These are phyloP conservation scores for Bombus sylvicola DNA, from an alignment of 1,140 invertebrate genomes.

Conservation along the genomic window DNA sequence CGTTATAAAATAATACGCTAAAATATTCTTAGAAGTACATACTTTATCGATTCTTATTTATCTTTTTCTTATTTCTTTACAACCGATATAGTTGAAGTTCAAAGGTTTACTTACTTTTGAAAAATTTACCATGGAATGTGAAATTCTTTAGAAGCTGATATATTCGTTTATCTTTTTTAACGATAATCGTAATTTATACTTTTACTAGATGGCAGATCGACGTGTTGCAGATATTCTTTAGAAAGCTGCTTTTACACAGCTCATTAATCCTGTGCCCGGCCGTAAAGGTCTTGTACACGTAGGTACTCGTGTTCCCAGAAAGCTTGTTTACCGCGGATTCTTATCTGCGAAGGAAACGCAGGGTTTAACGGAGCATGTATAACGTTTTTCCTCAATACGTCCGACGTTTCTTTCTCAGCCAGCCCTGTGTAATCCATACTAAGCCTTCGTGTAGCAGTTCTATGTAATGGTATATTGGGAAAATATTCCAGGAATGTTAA, in stretches of 20 bases:
- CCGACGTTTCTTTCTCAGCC: background rate
- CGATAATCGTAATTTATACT: background rate
- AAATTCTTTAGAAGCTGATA: background rate
- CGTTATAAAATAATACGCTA: too few relatives aligned
- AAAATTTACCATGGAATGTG: too few relatives aligned
- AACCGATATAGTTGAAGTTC: too few relatives aligned
- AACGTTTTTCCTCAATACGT: slow-evolving; percentile 1
- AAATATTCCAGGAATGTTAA: background rate
- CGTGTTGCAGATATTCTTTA: background rate
- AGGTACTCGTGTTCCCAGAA: slow-evolving; percentile 1
- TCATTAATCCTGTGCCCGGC: background rate
- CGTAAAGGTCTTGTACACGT: background rate
- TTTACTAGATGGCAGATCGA: background rate
- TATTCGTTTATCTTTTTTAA: background rate
- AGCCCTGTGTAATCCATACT: background rate
- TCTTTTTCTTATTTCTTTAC: too few relatives aligned
- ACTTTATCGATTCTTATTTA: too few relatives aligned
- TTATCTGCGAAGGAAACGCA: slow-evolving; percentile 1
- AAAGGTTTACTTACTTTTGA: too few relatives aligned
- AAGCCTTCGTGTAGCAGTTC: background rate
- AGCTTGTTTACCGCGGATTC: slow-evolving; percentile 8
- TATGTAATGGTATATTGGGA: background rate
- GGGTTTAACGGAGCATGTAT: slow-evolving; percentile 8
- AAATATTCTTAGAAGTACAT: too few relatives aligned
- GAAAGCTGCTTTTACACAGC: background rate